These are phyloP conservation scores for Sogatella furcifera DNA, from an alignment of 1,140 invertebrate species.

Conservation along the genomic window DNA sequence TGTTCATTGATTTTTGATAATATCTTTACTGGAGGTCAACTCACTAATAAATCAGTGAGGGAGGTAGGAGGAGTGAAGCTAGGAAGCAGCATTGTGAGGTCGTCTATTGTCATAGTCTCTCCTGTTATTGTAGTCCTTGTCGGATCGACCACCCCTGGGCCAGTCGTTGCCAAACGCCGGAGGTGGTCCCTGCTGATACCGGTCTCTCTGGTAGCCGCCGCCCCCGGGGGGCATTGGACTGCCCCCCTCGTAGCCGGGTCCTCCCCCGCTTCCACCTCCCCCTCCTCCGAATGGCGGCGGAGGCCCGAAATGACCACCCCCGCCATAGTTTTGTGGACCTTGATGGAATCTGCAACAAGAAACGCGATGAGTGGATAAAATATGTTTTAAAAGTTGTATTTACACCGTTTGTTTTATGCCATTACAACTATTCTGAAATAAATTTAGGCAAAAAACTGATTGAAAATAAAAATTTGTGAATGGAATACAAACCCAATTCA, in stretches of 20 bases:
- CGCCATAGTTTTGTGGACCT: not conserved
- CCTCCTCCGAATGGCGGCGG: not conserved
- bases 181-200: not conserved
- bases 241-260: not conserved
- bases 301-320: not conserved
- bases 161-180: not conserved
- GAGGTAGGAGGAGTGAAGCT: not conserved
- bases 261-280: not conserved
- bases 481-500: too few species aligned
- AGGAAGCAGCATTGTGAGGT: not conserved
- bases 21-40: too few species aligned
- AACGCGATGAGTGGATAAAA: not conserved
- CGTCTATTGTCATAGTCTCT: not conserved
- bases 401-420: too few species aligned
- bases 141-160: not conserved
- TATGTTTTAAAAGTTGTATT: too few species aligned
- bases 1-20: too few species aligned
- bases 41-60: too few species aligned
- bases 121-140: not conserved
- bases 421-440: too few species aligned
- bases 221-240: not conserved
- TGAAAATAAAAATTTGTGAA: too few species aligned
- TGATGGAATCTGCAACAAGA: not conserved
- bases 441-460: too few species aligned
- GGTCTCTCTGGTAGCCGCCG: not conserved